Evolutionary conservation across 1,140 invertebrate species (phyloP).

Genomic region (Aphis craccivora): DNA sequence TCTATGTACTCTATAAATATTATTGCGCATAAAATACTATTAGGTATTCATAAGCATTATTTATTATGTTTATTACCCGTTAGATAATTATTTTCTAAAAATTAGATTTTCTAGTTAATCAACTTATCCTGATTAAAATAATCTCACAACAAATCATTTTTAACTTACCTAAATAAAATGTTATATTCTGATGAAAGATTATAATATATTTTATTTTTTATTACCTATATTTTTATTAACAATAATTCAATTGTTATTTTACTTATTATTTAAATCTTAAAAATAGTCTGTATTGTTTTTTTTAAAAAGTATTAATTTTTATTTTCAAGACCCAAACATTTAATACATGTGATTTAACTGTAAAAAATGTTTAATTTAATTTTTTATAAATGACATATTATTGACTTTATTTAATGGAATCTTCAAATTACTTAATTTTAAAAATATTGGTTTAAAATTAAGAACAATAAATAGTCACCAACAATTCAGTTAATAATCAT

Average conservation of each 20-base stretch:
- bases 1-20: background rate
- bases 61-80: background rate
- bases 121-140: background rate
- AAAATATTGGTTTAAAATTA: background rate
- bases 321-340: background rate
- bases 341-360: background rate
- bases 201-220: background rate
- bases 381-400: background rate
- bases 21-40: background rate
- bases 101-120: background rate
- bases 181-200: background rate
- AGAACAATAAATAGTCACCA: background rate
- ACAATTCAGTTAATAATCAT: background rate
- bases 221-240: background rate
- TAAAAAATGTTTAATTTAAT: background rate
- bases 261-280: background rate
- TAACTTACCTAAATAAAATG: background rate
- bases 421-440: background rate
- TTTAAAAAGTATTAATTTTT: background rate
- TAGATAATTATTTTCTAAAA: background rate
- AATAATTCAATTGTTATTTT: background rate
- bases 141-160: background rate
- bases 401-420: background rate
- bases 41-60: background rate
- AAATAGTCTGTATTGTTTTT: background rate